Evolutionary conservation across 2,797 vertebrate species (phyloP), one percentile per base, ranked within the genome.

Genomic region (Naso thynnoides): DNA sequence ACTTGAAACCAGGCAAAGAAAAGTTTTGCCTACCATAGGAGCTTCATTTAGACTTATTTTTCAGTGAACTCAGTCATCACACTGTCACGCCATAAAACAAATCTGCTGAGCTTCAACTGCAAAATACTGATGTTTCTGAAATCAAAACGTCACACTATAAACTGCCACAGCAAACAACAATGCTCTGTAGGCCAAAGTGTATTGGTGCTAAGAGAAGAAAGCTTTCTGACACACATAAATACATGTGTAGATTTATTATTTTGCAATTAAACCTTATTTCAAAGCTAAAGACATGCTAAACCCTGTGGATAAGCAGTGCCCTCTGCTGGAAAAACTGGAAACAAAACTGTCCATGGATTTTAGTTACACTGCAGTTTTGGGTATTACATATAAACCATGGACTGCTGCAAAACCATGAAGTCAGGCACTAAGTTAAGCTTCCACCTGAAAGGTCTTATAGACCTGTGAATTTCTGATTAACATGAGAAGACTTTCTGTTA

Each of bases 401-500:
- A 38, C 71, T 16, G n/a, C 47, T 55, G n/a, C 73, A 39, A 74
- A 72, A 66, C 9, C 24, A 48, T 5, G 1, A 68, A 23, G 18
- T 45, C 50, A 33, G 29, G 24, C n/a, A 14, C 15, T 69, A 0
- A n/a, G 52, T 80, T 66, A 70, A 77, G 73, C 23, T 54, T 75
- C n/a, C 13, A 77, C 52, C 44, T n/a, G 10, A 76, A 39, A 41
- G 27, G 3, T 16, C 6, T 57, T 2, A 5, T 15, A 27, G 14
- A 33, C 15, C 1, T 21, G 44, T 9, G 23, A 44, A 8, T 48
- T 59, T 65, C 13, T 39, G 29, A 59, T 70, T 31, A 9, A 36
- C 36, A 24, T n/a, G n/a, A n/a, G n/a, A n/a, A n/a, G n/a, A n/a
- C n/a, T n/a, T n/a, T n/a, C n/a, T n/a, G n/a, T n/a, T n/a, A n/a